These are phyloP conservation scores for Elachura formosa DNA, from an alignment of 2,113 vertebrate species.

Conservation along the genomic window DNA sequence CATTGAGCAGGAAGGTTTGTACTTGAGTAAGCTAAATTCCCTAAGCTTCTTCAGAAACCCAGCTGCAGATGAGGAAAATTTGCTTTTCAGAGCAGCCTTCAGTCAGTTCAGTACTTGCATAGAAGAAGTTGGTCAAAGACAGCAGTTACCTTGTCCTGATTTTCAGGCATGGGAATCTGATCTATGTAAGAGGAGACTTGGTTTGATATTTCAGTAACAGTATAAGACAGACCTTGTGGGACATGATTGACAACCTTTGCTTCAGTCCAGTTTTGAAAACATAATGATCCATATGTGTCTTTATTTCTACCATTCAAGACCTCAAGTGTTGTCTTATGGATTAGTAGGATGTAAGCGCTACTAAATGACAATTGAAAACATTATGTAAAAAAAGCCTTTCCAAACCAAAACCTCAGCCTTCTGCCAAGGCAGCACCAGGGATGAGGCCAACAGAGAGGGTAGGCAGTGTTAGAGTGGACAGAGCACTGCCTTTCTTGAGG, in stretches of 20 bases:
- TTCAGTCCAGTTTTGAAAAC: neutral
- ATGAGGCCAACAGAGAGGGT: neutral
- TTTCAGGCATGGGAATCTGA: neutral
- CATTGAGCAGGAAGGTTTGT: neutral
- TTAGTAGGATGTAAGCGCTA: neutral
- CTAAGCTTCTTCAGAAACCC: neutral
- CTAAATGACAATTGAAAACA: neutral
- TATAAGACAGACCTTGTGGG: neutral
- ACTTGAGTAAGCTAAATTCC: neutral
- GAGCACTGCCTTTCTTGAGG: neutral
- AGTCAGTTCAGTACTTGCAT: neutral
- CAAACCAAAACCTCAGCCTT: neutral
- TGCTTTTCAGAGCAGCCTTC: neutral
- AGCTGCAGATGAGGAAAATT: neutral
- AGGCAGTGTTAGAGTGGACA: neutral
- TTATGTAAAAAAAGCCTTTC: neutral
- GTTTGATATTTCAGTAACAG: neutral
- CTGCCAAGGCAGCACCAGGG: neutral
- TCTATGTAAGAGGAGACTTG: neutral
- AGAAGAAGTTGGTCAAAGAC: neutral
- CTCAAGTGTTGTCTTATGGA: neutral
- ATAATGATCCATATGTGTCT: neutral
- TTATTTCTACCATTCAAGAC: neutral
- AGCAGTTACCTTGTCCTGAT: neutral
- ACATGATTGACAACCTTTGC: accelerated